Evolutionary conservation across 2,113 vertebrate genomes (phyloP).

Genomic region (Ceuthmochares aereus): DNA sequence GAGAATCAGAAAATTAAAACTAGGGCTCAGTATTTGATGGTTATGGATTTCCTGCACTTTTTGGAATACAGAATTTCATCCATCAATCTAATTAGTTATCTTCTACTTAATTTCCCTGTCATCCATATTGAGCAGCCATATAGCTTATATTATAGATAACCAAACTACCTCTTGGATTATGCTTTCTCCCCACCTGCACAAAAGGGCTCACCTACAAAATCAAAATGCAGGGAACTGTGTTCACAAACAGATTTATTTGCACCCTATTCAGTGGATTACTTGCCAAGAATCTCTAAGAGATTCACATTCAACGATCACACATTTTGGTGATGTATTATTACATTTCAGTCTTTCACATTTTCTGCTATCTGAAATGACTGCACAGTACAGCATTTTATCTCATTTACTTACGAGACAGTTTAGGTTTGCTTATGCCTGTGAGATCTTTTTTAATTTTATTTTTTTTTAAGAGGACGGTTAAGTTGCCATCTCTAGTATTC

Average conservation of each 20-base stretch:
- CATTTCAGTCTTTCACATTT: constrained; percentile 3
- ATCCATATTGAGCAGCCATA: not conserved
- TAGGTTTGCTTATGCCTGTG: not conserved
- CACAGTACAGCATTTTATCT: constrained; percentile 9
- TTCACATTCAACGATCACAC: not conserved
- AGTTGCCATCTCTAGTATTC: not conserved
- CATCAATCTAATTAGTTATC: not conserved
- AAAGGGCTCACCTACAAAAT: not conserved
- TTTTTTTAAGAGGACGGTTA: not conserved
- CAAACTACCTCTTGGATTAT: not conserved
- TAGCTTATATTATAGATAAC: not conserved
- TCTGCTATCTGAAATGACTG: not conserved
- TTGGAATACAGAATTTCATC: not conserved
- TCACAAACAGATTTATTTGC: not conserved
- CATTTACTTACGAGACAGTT: not conserved
- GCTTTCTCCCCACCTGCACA: not conserved
- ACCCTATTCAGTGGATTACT: not conserved
- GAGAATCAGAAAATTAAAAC: constrained; percentile 17
- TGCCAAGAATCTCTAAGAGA: not conserved
- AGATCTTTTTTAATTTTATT: not conserved
- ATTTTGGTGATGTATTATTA: not conserved
- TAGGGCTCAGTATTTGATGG: not conserved
- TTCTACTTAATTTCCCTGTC: not conserved
- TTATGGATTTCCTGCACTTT: constrained; percentile 7
- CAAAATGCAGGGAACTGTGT: not conserved